Base-by-base conservation (phyloP, 2,888 invertebrate species). In the Xanthorhoe designata region DNA sequence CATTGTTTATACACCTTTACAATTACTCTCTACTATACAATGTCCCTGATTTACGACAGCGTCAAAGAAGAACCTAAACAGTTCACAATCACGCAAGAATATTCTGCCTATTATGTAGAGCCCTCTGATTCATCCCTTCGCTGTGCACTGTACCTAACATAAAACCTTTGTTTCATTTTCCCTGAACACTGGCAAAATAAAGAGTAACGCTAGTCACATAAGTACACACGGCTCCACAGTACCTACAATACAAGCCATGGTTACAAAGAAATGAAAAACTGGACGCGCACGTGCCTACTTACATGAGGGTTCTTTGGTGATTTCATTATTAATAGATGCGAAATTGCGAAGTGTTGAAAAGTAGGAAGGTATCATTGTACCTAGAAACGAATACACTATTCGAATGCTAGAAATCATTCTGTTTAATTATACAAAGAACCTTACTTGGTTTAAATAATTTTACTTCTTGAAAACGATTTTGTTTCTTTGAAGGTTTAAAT, bases 151-250 rank as follows among this genome's bases (percentile, higher is more conserved):
- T 53, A 58, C 54, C 35, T 57, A 51, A 62, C 18, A 54, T 64
- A 62, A 66, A 58, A 32, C 58, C 58, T 54, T 62, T 58, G 61
- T 62, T 62, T 54, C 42, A 58, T 61, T 60, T 61, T 57, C 66
- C 53, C 51, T 57, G 61, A 53, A 32, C 29, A 57, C 50, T 35
- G n/a, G 13, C 35, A 58, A 58, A 24, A 32, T 35, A 35, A 35
- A 58, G 49, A 32, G 29, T 32, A 47, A 29, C 57, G 49, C 49
- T 49, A 60, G 59, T 60, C 55, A 60, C 57, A 61, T 65, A 60
- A 52, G 53, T 61, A 18, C 61, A 61, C 61, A 61, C 61, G 56
- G 15, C 45, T 29, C 49, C 57, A 50, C 47, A 50, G 56, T 49
- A 66, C n/a, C n/a, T n/a, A n/a, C 60, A 57, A 61, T 52, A 49